Base-by-base conservation (phyloP, 1,140 invertebrate species). In the Diabrotica virgifera region DNA sequence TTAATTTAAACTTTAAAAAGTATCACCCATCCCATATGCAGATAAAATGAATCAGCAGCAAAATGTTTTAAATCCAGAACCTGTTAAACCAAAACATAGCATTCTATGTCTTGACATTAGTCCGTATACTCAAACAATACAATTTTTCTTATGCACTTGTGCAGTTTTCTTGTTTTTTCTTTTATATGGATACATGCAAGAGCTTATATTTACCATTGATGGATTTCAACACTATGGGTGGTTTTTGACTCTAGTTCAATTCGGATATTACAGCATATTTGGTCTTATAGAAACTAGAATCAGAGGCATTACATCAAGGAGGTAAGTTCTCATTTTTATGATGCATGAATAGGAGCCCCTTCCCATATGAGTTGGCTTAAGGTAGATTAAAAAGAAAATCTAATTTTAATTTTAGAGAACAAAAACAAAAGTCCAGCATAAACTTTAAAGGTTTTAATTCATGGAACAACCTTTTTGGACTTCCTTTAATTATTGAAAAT, bases 181-280 rank as follows among this genome's bases (percentile, higher is more conserved):
- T 55, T 80, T 94, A 0, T 97, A 97, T 84, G 95, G 94, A 64
- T 97, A 95, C 81, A 86, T 95, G 74, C 90, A 96, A 85, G 96
- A 98, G 81, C 80, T 96, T 13, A 95, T 98, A 76, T 98, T 97
- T 78, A 89, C 89, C 0, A 81, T 93, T 2, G 88, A 94, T 62
- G 94, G 92, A 62, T 94, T 96, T 70, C 89, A 92, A 76, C 89
- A 91, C 11, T 94, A 89, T 77, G 95, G 95, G 54, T 94, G 95
- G 89, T 97, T 94, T 78, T 83, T 98, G 64, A 98, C 96, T 6
- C 82, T 97, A 53, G 82, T 97, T 13, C 96, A 98, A 82, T 98
- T 98, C 84, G 83, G 84, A 8, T 92, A 89, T 72, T 98, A 97
- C 76, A 87, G 88, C 40, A 63, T 89, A 56, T 93, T 97, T 79